Conservation (phyloP, 1,140 invertebrate genomes). For the Drosophila tristis region DNA sequence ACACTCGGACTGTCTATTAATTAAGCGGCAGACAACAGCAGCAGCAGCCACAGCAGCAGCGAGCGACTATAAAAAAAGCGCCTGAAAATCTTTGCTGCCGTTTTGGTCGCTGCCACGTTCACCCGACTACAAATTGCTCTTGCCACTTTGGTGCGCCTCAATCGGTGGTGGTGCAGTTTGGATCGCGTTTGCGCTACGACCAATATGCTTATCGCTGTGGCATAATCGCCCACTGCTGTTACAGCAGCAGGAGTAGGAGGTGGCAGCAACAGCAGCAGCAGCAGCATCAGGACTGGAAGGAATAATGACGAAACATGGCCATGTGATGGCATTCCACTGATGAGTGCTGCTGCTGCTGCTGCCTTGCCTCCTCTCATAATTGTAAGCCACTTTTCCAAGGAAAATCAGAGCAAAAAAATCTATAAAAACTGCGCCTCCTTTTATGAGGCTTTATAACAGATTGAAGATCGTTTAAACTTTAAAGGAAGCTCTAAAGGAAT, state of each 20-base stretch:
- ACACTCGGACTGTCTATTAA: slow-evolving; percentile 71
- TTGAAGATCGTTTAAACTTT: not conserved
- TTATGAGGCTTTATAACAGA: slow-evolving; percentile 11
- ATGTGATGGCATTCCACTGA: slow-evolving; percentile 13
- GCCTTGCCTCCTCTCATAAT: slow-evolving; percentile 33
- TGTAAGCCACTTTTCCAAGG: slow-evolving; percentile 19
- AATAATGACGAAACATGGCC: slow-evolving; percentile 23
- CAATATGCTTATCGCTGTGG: slow-evolving; percentile 74
- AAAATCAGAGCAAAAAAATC: slow-evolving; percentile 25
- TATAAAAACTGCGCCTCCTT: slow-evolving; percentile 16
- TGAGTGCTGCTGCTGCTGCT: not conserved
- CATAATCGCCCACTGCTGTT: slow-evolving; percentile 46
- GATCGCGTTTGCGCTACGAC: slow-evolving; percentile 36
- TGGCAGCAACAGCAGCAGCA: slow-evolving; percentile 6
- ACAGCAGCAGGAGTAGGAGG: slow-evolving; percentile 10
- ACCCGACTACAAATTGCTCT: slow-evolving; percentile 78
- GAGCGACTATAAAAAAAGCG: slow-evolving; percentile 30
- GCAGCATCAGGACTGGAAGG: slow-evolving; percentile 6
- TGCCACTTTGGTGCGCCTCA: slow-evolving; percentile 73
- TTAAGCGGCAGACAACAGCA: slow-evolving; percentile 55
- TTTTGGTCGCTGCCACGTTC: slow-evolving; percentile 77
- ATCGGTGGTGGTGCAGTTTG: slow-evolving; percentile 28
- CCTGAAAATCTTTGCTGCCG: slow-evolving; percentile 61
- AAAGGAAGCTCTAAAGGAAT: too few relatives aligned
- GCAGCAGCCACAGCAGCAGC: slow-evolving; percentile 24